Evolutionary conservation across 2,888 invertebrate species (phyloP), one percentile per base, ranked within the genome.

Genomic region (Siphlonurus alternatus): DNA sequence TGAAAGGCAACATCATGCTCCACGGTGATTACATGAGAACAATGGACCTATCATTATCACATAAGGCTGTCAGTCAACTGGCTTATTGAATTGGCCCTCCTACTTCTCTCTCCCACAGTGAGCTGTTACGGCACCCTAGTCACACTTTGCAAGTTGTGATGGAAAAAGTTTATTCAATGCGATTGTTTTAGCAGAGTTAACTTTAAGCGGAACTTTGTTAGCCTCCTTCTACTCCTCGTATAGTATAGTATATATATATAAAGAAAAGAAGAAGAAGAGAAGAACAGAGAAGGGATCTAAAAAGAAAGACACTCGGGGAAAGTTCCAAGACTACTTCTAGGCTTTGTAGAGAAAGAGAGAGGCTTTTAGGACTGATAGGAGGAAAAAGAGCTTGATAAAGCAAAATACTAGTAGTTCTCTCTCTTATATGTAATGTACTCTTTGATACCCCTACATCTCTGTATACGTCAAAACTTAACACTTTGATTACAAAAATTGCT

Each of bases 141-240:
- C 56, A 56, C 56, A 56, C 56, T 22, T 56, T 56, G 56, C 56
- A 56, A 56, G 56, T 56, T 56, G 56, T 56, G 56, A 56, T 56
- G 56, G 56, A 56, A 56, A 56, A 56, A 56, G 56, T 56, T 56
- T 56, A 56, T 56, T 56, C 56, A 56, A 56, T 56, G 22, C 56
- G 56, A 56, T 56, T 56, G 56, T 56, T 56, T 56, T 38, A 38
- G 38, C 38, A 38, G 38, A 38, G 38, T 38, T 38, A 38, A 38
- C 38, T 38, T 38, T 38, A 38, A 38, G 38, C 38, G 38, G 7
- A 38, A 38, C 38, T 38, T 38, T 38, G 38, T 38, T 38, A 38
- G 38, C 5, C 38, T 38, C 15, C 38, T 38, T n/a, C 38, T 5
- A 38, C 15, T 15, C 38, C 15, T 10, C 38, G 15, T 38, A 38